A percentile compares a stretch with the other conserved stretches of the same genome.
Conservation (phyloP, 2,113 vertebrate species). For the Rissa tridactyla region DNA sequence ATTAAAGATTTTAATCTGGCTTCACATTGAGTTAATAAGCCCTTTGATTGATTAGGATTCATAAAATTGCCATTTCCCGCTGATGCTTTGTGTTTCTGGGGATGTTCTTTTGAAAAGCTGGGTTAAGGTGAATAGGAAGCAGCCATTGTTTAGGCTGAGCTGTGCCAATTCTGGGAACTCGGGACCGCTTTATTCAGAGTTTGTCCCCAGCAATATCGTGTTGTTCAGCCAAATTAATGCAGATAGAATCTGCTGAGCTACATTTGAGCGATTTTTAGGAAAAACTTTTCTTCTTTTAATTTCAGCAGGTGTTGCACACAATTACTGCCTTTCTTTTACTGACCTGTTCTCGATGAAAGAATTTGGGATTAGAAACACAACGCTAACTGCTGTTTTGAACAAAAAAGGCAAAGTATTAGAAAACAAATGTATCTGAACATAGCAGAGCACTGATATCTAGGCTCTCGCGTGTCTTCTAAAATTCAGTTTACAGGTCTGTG, state of each 20-base stretch:
- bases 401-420: constrained; percentile 28
- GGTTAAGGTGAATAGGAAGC: constrained; percentile 80
- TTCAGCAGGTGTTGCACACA: constrained; percentile 68
- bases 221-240: constrained; percentile 74
- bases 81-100: constrained; percentile 81
- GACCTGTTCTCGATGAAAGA: constrained; percentile 49
- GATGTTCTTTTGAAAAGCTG: constrained; percentile 81
- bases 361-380: constrained; percentile 58
- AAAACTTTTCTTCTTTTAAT: constrained; percentile 38
- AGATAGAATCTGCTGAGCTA: constrained; percentile 72
- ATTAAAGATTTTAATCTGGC: constrained; percentile 91
- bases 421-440: constrained; percentile 38
- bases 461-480: constrained; percentile 30
- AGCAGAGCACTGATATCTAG: not conserved
- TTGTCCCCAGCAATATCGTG: constrained; percentile 70
- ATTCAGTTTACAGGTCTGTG: constrained; percentile 46
- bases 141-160: constrained; percentile 81
- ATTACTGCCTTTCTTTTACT: constrained; percentile 31
- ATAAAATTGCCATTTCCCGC: constrained; percentile 86
- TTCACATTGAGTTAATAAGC: constrained; percentile 88
- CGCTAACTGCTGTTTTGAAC: constrained; percentile 22
- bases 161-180: constrained; percentile 70
- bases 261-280: constrained; percentile 42
- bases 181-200: constrained; percentile 67
- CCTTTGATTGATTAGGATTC: constrained; percentile 87